These are phyloP conservation scores for Porites rus DNA, from an alignment of 92 coral and sea anemone genomes.

Conservation along the genomic window DNA sequence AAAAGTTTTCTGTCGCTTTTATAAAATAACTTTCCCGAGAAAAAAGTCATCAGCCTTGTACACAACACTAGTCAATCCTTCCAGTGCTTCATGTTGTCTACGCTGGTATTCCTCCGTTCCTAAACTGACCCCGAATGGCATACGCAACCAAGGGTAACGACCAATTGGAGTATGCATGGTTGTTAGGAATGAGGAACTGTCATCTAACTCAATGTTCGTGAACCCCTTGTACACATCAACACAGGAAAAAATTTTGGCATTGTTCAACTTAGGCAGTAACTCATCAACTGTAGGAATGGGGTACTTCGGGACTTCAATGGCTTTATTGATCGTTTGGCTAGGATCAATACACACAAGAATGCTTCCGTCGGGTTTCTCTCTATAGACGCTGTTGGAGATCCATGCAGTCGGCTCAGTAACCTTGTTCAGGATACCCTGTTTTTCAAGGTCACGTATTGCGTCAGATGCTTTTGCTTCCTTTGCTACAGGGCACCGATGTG, in stretches of 20 bases:
- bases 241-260: no score
- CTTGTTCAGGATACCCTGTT: conserved; percentile 46
- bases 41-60: no score
- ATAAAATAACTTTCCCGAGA: no score
- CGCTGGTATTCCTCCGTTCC: no score
- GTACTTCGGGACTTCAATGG: not conserved
- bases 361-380: conserved; percentile 48
- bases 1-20: no score
- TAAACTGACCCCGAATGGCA: no score
- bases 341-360: conserved; percentile 45
- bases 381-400: conserved; percentile 52
- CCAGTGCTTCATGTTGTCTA: no score
- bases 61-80: no score
- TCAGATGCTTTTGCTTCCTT: conserved; percentile 43
- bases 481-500: conserved; percentile 45
- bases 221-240: not conserved
- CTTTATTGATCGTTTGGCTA: conserved; percentile 42
- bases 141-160: not conserved
- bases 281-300: no score
- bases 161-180: conserved; percentile 16
- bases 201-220: conserved; percentile 26
- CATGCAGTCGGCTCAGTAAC: conserved; percentile 52
- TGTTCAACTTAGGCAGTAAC: no score
- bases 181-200: conserved; percentile 24
- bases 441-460: conserved; percentile 34